phyloP scores from a whole-genome alignment of 2,113 vertebrate species.

The Kryptolebias marmoratus region DNA sequence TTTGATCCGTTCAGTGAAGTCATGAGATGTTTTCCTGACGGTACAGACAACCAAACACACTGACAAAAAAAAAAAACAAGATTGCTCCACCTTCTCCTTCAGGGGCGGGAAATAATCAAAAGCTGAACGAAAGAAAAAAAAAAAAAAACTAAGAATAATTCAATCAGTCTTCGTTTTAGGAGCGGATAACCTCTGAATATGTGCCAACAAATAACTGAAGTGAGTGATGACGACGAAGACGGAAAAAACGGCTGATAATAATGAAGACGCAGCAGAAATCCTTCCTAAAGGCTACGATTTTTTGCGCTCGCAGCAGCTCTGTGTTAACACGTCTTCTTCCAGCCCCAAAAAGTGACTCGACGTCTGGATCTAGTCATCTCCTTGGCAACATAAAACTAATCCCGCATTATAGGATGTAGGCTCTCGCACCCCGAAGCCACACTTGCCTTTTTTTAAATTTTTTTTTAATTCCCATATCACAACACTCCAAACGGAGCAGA shows the following conservation, averaged over 20 bases:
- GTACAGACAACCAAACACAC: no score
- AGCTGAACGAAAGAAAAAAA: constrained; percentile 10
- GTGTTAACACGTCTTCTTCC: constrained; percentile 47
- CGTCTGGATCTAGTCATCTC: constrained; percentile 68
- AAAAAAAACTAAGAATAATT: constrained; percentile 1
- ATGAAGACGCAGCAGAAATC: constrained; percentile 38
- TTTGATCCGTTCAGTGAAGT: no score
- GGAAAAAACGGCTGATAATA: constrained; percentile 29
- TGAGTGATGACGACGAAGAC: constrained; percentile 12
- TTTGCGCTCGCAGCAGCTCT: background rate
- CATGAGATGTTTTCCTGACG: no score
- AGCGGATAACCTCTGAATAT: constrained; percentile 34
- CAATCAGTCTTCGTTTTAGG: constrained; percentile 17
- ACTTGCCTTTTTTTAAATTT: constrained; percentile 5
- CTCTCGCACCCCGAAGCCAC: constrained; percentile 48
- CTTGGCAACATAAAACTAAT: constrained; percentile 77
- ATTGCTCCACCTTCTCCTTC: no score
- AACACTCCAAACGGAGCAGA: constrained; percentile 69
- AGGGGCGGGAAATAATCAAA: background rate
- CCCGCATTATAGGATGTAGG: constrained; percentile 75
- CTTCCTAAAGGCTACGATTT: constrained; percentile 48
- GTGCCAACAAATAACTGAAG: constrained; percentile 24
- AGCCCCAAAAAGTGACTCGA: constrained; percentile 54
- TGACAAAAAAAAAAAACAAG: no score
- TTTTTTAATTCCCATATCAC: constrained; percentile 71